phyloP scores from a whole-genome alignment of 2,797 vertebrate species.

The Esox lucius region DNA sequence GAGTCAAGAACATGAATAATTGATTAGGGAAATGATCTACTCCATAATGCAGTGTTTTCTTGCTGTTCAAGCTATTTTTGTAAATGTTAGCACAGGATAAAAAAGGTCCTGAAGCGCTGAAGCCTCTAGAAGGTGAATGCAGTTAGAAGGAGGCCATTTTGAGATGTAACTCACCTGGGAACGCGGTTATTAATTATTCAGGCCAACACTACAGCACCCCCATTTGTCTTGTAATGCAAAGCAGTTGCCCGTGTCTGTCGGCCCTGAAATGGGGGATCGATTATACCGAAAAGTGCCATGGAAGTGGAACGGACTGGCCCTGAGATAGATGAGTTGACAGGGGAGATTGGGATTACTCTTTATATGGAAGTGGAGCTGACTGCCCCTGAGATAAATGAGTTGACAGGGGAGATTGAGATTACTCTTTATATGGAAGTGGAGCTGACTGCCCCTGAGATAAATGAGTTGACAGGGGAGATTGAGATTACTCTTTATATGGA shows the following conservation, averaged over 20 bases:
- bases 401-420: not conserved
- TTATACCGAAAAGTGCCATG: conserved; percentile 39
- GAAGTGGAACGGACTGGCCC: not conserved
- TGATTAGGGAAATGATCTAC: conserved; percentile 55
- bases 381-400: not conserved
- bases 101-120: not conserved
- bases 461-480: not conserved
- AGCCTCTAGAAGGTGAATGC: not conserved
- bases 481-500: not conserved
- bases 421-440: conserved; percentile 9
- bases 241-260: conserved; percentile 54
- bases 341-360: not conserved
- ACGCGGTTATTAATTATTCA: conserved; percentile 62
- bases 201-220: conserved; percentile 38
- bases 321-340: conserved; percentile 1
- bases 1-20: conserved; percentile 59
- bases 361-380: conserved; percentile 1
- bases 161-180: conserved; percentile 46
- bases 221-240: conserved; percentile 63
- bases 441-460: not conserved
- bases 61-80: conserved; percentile 61
- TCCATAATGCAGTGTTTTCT: conserved; percentile 59
- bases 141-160: conserved; percentile 38
- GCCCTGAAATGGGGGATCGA: conserved; percentile 51
- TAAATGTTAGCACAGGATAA: conserved; percentile 36